Base-by-base conservation (phyloP, 2,888 invertebrate species). In the Dynastes tityus region DNA sequence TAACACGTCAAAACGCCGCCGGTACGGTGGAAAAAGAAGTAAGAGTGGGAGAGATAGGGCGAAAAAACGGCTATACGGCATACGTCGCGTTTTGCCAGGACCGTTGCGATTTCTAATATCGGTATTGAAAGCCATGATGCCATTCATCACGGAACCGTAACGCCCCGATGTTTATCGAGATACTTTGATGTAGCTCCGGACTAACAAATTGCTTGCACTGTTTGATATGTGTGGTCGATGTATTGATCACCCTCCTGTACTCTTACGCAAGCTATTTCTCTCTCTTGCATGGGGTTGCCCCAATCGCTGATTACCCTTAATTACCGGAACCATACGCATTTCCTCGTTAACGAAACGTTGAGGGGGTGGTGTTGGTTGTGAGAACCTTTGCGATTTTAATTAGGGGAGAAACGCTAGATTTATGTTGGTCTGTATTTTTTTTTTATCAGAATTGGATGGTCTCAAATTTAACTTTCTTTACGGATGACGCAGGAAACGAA, bases 81-180 rank as follows among this genome's bases (percentile, higher is more conserved):
- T n/a, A 5, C 51, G 51, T 9, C 51, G 51, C 16, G 53, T 53
- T 53, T 53, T 13, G 53, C 53, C 53, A 5, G 61, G 27, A 29
- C 13, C 13, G n/a, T 45, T 22, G 73, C 53, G 71, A 64, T 70
- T 63, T 53, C 78, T 64, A 75, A 75, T 78, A 68, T 76, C 55
- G 65, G 80, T 80, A 81, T 80, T 78, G 80, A 79, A 81, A 81
- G 79, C 78, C 79, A 65, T 74, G 27, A n/a, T 78, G 75, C 80
- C 74, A 82, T 82, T 82, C 81, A 81, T 82, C 81, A 81, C 79
- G 80, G 64, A 78, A 73, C 32, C 79, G 80, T 80, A 78, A 82
- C 82, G 80, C 80, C 82, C 58, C 79, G 76, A 78, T 82, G 78
- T 82, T 81, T 82, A 79, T 75, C 77, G 78, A 79, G 76, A 71